These are phyloP conservation scores for Eospalax fontanierii DNA, from an alignment of 2,797 vertebrate genomes.

Conservation along the genomic window DNA sequence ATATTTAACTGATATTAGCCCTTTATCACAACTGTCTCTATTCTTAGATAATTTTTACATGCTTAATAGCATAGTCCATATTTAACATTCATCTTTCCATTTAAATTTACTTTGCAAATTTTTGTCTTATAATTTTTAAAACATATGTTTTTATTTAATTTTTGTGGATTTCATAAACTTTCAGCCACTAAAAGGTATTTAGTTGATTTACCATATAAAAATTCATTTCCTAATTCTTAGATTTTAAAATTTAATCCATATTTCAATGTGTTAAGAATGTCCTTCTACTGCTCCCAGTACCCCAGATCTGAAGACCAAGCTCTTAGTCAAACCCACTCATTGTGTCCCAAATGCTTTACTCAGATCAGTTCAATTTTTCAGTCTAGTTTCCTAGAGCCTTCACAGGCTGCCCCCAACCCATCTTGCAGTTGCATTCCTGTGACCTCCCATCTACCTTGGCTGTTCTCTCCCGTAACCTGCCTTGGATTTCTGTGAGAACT, in stretches of 20 bases:
- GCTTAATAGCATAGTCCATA: not conserved
- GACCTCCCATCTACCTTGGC: too few relatives aligned
- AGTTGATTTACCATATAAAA: not conserved
- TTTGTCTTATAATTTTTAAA: not conserved
- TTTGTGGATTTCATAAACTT: too few relatives aligned
- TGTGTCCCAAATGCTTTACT: too few relatives aligned
- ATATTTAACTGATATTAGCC: not conserved
- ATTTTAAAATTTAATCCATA: not conserved
- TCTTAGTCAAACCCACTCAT: too few relatives aligned
- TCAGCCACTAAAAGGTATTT: conserved; percentile 12
- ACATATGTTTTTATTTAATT: too few relatives aligned
- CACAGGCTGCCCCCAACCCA: too few relatives aligned
- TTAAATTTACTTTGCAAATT: not conserved
- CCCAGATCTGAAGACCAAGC: too few relatives aligned
- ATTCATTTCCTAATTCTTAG: conserved; percentile 18
- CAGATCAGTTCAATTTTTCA: too few relatives aligned
- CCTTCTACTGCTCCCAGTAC: not conserved
- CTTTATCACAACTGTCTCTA: not conserved
- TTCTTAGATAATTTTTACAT: not conserved
- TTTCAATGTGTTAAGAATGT: conserved; percentile 49
- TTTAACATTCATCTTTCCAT: not conserved
- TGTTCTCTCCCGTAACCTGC: too few relatives aligned
- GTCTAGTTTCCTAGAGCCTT: too few relatives aligned
- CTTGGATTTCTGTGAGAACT: too few relatives aligned
- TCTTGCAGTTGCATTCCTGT: too few relatives aligned